A percentile compares a stretch with the other conserved stretches of the same genome.
Evolutionary conservation across 1,140 invertebrate genomes (phyloP).

Genomic region (Neuroterus valhalla): DNA sequence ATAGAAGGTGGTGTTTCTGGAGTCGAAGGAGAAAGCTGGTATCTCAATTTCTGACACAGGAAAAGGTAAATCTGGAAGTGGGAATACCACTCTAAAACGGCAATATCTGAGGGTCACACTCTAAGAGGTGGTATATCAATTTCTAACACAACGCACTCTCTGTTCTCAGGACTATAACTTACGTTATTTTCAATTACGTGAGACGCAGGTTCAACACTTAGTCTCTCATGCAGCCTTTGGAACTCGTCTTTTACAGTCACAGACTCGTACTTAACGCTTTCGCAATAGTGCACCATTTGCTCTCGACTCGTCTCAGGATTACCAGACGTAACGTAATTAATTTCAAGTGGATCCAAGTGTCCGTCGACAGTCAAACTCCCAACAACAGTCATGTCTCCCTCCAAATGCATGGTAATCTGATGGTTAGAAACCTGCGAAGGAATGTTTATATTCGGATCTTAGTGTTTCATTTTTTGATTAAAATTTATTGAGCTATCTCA

Average conservation of each 20-base stretch:
- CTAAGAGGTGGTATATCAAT: no score
- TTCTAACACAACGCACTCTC: no score
- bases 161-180: conserved; percentile 37
- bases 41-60: not conserved
- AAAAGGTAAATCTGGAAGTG: no score
- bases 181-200: conserved; percentile 60
- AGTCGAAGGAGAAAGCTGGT: not conserved
- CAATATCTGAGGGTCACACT: no score
- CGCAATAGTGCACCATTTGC: conserved; percentile 68
- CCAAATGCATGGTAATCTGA: conserved; percentile 70
- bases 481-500: no score
- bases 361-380: conserved; percentile 65
- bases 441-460: no score
- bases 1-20: no score
- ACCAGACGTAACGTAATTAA: conserved; percentile 72
- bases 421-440: conserved; percentile 65
- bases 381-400: conserved; percentile 70
- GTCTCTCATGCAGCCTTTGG: conserved; percentile 61
- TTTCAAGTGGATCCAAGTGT: conserved; percentile 67
- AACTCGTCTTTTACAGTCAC: conserved; percentile 64
- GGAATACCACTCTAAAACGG: not conserved
- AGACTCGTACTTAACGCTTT: conserved; percentile 66
- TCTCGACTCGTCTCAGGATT: conserved; percentile 58
- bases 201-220: conserved; percentile 50
- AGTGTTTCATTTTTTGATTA: no score